Percentiles rank a stretch among this genome's conserved stretches.
These are phyloP conservation scores for Archegozetes longisetosus DNA, from an alignment of 1,140 invertebrate species.

Conservation along the genomic window DNA sequence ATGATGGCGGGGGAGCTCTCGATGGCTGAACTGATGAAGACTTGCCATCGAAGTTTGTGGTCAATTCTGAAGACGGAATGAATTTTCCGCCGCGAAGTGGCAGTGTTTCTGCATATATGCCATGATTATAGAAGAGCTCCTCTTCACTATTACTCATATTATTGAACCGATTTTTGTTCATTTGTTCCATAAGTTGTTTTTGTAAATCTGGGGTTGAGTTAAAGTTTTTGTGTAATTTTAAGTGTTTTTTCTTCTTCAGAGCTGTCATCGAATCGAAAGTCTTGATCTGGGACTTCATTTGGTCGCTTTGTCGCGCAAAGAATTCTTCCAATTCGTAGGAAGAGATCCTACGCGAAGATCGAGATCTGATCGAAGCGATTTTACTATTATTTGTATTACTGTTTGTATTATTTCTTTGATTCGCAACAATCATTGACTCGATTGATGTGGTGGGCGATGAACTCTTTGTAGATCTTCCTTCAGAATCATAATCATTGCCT, in stretches of 20 bases:
- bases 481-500: conserved; percentile 16
- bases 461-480: conserved; percentile 21
- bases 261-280: conserved; percentile 10
- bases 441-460: conserved; percentile 15
- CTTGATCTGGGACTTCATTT: conserved; percentile 14
- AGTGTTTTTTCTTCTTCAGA: conserved; percentile 15
- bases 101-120: conserved; percentile 13
- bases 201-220: conserved; percentile 61
- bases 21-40: not conserved
- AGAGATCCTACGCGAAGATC: conserved; percentile 66
- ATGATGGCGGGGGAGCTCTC: conserved; percentile 32
- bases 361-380: conserved; percentile 68
- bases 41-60: not conserved
- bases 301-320: conserved; percentile 54
- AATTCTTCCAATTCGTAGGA: conserved; percentile 75
- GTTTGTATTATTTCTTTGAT: not conserved
- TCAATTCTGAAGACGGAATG: not conserved
- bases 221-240: conserved; percentile 46
- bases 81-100: conserved; percentile 11
- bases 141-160: not conserved
- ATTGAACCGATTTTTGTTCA: not conserved
- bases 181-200: not conserved
- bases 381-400: conserved; percentile 27
- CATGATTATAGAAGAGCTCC: not conserved
- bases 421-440: not conserved